Conservation (phyloP, 2,888 invertebrate genomes). For the Dryobota labecula region DNA sequence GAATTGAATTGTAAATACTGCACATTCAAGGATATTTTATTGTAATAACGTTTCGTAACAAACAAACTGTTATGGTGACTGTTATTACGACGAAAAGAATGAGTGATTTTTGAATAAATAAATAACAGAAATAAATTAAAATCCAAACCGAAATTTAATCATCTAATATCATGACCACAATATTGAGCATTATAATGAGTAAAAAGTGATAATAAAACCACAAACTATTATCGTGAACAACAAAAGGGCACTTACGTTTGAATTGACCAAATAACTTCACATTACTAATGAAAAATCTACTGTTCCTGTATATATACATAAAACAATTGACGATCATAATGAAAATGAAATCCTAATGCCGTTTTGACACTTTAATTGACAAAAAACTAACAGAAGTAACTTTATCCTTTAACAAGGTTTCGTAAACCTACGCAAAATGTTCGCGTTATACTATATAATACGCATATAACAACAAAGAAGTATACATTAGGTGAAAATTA, state of each 20-base stretch:
- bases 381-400: constrained; percentile 86
- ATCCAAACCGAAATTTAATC: constrained; percentile 78
- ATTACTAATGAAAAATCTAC: constrained; percentile 73
- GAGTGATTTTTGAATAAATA: constrained; percentile 68
- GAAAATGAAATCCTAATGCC: constrained; percentile 78
- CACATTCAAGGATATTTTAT: constrained; percentile 44
- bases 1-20: constrained; percentile 52
- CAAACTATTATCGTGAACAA: constrained; percentile 82
- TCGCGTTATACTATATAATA: constrained; percentile 74
- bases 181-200: constrained; percentile 90
- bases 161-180: constrained; percentile 88
- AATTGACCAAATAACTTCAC: constrained; percentile 88
- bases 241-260: constrained; percentile 83
- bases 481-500: constrained; percentile 77
- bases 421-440: constrained; percentile 79
- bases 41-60: constrained; percentile 63
- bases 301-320: constrained; percentile 74
- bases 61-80: constrained; percentile 58
- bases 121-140: constrained; percentile 84
- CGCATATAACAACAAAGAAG: constrained; percentile 83
- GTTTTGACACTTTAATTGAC: constrained; percentile 86
- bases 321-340: constrained; percentile 86
- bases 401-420: constrained; percentile 83
- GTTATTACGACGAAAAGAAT: constrained; percentile 40
- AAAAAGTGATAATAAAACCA: constrained; percentile 80